Evolutionary conservation across 2,888 invertebrate species (phyloP).

Genomic region (Acleris literana): DNA sequence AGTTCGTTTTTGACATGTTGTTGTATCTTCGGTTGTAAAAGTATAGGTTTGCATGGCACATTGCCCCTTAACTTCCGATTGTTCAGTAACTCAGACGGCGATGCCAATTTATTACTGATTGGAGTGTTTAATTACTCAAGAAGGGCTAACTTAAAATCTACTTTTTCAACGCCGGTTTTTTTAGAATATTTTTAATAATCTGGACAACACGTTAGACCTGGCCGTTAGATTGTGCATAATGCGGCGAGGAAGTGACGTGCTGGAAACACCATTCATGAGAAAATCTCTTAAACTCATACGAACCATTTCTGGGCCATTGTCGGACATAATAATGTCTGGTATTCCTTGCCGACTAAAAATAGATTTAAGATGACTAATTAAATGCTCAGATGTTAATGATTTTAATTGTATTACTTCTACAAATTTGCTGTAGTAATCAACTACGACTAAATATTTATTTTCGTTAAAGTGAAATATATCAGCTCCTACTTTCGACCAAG

Average conservation of each 20-base stretch:
- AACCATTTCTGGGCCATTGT: conserved; percentile 27
- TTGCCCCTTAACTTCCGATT: too few relatives aligned
- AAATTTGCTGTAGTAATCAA: conserved; percentile 35
- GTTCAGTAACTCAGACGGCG: too few relatives aligned
- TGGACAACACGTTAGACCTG: conserved; percentile 23
- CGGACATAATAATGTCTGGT: conserved; percentile 1
- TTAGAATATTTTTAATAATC: conserved; percentile 22
- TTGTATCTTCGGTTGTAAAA: too few relatives aligned
- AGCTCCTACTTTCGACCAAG: conserved; percentile 1
- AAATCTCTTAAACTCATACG: conserved; percentile 11
- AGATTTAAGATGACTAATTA: conserved; percentile 26
- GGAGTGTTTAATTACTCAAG: conserved; percentile 16
- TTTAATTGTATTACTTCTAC: conserved; percentile 24
- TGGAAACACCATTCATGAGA: conserved; percentile 16
- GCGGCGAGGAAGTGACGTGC: conserved; percentile 29
- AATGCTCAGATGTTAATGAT: conserved; percentile 2
- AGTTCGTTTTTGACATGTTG: conserved; percentile 3
- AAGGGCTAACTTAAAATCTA: conserved; percentile 8
- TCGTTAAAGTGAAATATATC: conserved; percentile 1
- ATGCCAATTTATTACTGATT: background rate
- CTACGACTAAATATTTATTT: conserved; percentile 10
- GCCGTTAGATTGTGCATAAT: conserved; percentile 34
- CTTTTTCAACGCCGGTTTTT: conserved; percentile 13
- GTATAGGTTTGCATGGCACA: too few relatives aligned
- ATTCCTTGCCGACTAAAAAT: conserved; percentile 36